These are phyloP conservation scores for Mastomys natalensis DNA, from an alignment of 2,113 vertebrate species.

Conservation along the genomic window DNA sequence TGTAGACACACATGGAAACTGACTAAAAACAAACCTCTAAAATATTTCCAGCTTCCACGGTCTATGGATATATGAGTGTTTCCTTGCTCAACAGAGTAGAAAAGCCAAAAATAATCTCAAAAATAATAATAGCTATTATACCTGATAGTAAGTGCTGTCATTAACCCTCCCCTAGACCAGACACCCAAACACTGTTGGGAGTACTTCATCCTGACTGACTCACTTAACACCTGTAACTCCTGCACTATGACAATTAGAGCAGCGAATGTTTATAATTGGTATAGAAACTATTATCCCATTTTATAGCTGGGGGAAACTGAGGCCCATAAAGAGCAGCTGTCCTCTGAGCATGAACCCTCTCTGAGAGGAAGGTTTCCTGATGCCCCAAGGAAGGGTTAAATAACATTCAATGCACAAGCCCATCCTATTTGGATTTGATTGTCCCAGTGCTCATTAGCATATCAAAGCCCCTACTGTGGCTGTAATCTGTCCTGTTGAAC, in stretches of 20 bases:
- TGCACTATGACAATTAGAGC: not conserved
- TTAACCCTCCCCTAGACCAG: not conserved
- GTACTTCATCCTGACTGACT: not conserved
- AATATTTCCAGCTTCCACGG: not conserved
- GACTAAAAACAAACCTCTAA: constrained; percentile 23
- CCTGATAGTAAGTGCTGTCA: not conserved
- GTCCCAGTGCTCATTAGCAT: constrained; percentile 48
- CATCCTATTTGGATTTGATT: not conserved
- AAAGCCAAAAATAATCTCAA: not conserved
- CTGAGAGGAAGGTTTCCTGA: not conserved
- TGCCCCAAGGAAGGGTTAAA: not conserved
- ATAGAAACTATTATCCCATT: not conserved
- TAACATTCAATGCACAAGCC: not conserved
- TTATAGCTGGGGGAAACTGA: constrained; percentile 14
- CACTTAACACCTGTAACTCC: not conserved
- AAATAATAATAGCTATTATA: not conserved
- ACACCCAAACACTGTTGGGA: not conserved
- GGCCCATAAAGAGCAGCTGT: not conserved
- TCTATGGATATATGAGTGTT: not conserved
- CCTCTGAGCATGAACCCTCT: not conserved
- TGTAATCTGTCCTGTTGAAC: constrained; percentile 78
- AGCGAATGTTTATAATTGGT: not conserved
- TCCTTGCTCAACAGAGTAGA: not conserved
- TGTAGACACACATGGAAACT: not conserved
- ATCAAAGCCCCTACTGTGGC: constrained; percentile 78